These are phyloP conservation scores for Dione vanillae DNA, from an alignment of 2,888 invertebrate genomes.

Conservation along the genomic window DNA sequence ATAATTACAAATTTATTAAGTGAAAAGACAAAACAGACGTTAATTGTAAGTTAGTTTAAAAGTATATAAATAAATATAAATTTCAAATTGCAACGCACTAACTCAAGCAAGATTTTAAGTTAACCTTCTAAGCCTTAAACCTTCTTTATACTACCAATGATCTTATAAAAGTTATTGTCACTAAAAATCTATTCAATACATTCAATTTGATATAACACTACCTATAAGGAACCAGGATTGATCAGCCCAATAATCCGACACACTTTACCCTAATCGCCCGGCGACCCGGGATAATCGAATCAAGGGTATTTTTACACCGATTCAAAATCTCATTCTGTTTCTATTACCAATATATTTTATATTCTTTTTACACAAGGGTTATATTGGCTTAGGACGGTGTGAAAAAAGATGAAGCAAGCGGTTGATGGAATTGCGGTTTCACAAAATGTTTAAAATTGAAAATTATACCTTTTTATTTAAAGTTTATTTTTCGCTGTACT, in stretches of 20 bases:
- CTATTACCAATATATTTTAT: not conserved
- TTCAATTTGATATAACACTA: not conserved
- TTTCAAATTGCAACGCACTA: no score
- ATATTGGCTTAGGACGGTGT: not conserved
- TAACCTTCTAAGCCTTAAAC: no score
- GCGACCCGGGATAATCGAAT: slow-evolving; percentile 53
- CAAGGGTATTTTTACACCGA: slow-evolving; percentile 43
- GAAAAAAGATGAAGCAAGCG: not conserved
- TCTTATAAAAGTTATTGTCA: not conserved
- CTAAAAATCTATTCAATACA: not conserved
- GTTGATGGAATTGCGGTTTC: not conserved
- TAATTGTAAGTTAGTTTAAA: no score
- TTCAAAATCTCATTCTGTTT: slow-evolving; percentile 22
- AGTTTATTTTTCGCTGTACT: not conserved
- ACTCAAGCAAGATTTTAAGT: no score
- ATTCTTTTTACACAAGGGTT: not conserved
- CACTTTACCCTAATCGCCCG: slow-evolving; percentile 49
- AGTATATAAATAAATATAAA: no score
- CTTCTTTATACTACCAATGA: no score
- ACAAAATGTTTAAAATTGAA: not conserved
- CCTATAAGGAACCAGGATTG: slow-evolving; percentile 23
- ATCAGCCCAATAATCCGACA: slow-evolving; percentile 45
- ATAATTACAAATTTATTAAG: no score
- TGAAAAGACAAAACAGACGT: no score
- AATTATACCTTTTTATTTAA: not conserved